These are phyloP conservation scores for Julus scanicus DNA, from an alignment of 2,888 invertebrate genomes.

Conservation along the genomic window DNA sequence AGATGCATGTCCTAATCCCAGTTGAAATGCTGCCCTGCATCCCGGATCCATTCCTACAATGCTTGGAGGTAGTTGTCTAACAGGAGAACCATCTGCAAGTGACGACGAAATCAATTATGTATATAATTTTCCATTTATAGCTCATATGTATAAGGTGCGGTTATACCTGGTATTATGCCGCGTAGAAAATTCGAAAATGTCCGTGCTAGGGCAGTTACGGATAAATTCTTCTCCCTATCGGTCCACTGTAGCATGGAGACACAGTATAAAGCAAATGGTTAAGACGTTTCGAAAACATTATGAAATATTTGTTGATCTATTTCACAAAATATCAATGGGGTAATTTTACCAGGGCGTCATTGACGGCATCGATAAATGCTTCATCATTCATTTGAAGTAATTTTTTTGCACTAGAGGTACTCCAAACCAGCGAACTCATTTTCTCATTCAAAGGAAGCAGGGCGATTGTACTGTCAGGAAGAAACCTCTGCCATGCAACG, in stretches of 20 bases:
- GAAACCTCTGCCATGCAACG: constrained; percentile 96
- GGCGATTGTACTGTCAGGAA: constrained; percentile 92
- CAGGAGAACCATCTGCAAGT: constrained; percentile 51
- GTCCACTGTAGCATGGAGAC: background rate
- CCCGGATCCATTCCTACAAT: constrained; percentile 71
- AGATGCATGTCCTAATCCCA: constrained; percentile 90
- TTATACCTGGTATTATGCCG: background rate
- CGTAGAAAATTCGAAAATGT: constrained; percentile 13
- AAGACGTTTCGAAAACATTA: background rate
- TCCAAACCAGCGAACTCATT: constrained; percentile 94
- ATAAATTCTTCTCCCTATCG: background rate
- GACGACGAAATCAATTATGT: background rate
- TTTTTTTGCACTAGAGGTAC: constrained; percentile 81
- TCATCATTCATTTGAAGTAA: constrained; percentile 77
- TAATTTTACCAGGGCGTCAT: constrained; percentile 80
- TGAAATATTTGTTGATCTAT: background rate
- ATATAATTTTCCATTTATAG: too few relatives aligned
- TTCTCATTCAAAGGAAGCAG: constrained; percentile 74
- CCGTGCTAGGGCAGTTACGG: background rate
- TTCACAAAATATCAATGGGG: background rate
- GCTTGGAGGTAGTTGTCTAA: constrained; percentile 77
- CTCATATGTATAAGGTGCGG: too few relatives aligned
- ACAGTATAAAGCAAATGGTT: too few relatives aligned
- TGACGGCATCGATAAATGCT: constrained; percentile 87
- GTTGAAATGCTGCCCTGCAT: constrained; percentile 88